Evolutionary conservation across 2,888 invertebrate species (phyloP).

Genomic region (Platerodrilus igneus): DNA sequence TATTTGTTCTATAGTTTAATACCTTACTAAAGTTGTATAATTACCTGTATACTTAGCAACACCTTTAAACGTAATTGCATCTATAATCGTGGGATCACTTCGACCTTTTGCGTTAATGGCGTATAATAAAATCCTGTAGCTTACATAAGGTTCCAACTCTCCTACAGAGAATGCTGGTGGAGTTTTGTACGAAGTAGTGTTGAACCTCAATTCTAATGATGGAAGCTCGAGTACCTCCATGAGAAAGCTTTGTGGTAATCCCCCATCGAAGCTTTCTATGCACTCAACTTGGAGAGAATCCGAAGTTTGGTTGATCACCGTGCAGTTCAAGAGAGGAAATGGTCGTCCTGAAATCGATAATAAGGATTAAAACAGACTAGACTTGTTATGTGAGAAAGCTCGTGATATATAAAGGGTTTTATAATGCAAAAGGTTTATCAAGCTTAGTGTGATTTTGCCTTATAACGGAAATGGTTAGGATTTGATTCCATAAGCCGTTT

Average conservation of each 20-base stretch:
- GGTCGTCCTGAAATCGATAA: conserved; percentile 66
- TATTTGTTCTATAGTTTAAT: no score
- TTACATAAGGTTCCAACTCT: conserved; percentile 67
- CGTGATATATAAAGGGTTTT: conserved; percentile 8
- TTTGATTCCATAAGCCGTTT: not conserved
- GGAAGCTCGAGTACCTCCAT: conserved; percentile 75
- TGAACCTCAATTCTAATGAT: conserved; percentile 56
- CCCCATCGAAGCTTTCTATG: conserved; percentile 82
- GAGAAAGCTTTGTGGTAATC: conserved; percentile 80
- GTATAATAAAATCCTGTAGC: conserved; percentile 76
- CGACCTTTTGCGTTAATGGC: conserved; percentile 85
- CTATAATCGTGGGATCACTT: conserved; percentile 77
- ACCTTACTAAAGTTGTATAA: no score
- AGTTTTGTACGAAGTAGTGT: conserved; percentile 58
- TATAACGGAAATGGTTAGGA: not conserved
- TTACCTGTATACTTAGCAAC: conserved; percentile 83
- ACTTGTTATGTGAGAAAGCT: conserved; percentile 10
- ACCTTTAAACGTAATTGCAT: conserved; percentile 79
- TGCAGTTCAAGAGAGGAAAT: conserved; percentile 81
- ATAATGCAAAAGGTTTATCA: conserved; percentile 6
- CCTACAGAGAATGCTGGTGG: conserved; percentile 66
- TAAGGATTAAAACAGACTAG: conserved; percentile 13
- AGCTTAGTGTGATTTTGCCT: not conserved
- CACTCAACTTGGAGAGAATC: conserved; percentile 83
- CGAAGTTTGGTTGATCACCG: conserved; percentile 81